Evolutionary conservation across 2,888 invertebrate species (phyloP), one percentile per base, ranked within the genome.

Genomic region (Cloeon dipterum): DNA sequence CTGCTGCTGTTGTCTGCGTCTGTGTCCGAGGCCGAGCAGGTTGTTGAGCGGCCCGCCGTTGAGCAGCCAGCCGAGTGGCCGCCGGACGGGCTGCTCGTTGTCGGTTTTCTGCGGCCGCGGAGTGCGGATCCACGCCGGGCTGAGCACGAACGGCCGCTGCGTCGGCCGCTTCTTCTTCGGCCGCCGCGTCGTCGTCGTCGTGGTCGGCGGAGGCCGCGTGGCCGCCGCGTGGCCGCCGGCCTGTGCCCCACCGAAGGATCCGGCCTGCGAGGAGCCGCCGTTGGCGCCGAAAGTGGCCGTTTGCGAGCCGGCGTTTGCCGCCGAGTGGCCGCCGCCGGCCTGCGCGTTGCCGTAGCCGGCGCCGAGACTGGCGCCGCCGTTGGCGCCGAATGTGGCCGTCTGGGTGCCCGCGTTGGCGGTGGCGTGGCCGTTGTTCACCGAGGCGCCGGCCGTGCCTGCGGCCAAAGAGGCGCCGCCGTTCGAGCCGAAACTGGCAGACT

Each of bases 31-130:
- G n/a, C n/a, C n/a, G n/a, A n/a, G n/a, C n/a, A n/a, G n/a, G n/a
- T n/a, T n/a, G n/a, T n/a, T n/a, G n/a, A 35, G 55, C 11, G 37
- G 32, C 13, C 37, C 16, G 13, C 19, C 68, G 39, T 59, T 68
- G 0, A 63, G 67, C 5, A 70, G 70, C 45, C 70, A 66, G 51
- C 71, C 71, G 47, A 54, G 71, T 1, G 62, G 71, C 14, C 25
- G 26, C 35, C 40, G 42, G 52, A 55, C 39, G 51, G 51, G 38
- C 20, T 25, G 23, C 10, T 5, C 13, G 10, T 14, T 7, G 13
- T 8, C 5, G 13, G 5, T n/a, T n/a, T 5, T 7, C 16, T n/a
- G 23, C 7, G 23, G 23, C 11, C 16, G 29, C 14, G n/a, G 29
- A 5, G 29, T 29, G 29, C 29, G 29, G n/a, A 29, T n/a, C 29